Evolutionary conservation across 2,113 vertebrate species (phyloP).

Genomic region (Lagopus muta): DNA sequence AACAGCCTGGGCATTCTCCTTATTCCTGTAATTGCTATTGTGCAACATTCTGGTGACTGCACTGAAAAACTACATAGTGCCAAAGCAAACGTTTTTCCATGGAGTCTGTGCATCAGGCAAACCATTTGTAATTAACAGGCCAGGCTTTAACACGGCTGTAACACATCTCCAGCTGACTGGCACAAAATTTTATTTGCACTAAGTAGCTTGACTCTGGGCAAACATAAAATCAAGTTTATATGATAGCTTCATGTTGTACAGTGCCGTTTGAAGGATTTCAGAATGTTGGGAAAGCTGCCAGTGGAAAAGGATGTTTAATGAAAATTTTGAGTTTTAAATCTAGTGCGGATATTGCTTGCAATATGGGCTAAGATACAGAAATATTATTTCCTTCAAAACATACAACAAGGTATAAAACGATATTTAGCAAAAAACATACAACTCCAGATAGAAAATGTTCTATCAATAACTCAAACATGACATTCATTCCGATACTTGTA

Average conservation of each 20-base stretch:
- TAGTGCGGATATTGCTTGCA: not conserved
- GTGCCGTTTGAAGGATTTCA: not conserved
- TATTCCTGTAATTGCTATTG: conserved; percentile 33
- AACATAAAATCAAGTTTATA: conserved; percentile 26
- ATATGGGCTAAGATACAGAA: not conserved
- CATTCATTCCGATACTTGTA: not conserved
- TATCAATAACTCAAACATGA: not conserved
- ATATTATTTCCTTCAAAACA: not conserved
- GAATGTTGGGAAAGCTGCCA: not conserved
- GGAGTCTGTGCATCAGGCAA: not conserved
- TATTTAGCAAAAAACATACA: not conserved
- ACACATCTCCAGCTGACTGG: conserved; percentile 26
- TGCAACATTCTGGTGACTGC: conserved; percentile 12
- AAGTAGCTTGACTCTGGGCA: conserved; percentile 28
- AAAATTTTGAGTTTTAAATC: conserved; percentile 5
- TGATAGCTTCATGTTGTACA: not conserved
- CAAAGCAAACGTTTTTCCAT: not conserved
- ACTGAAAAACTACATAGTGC: not conserved
- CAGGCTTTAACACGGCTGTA: not conserved
- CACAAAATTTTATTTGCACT: conserved; percentile 60
- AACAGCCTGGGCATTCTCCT: conserved; percentile 13
- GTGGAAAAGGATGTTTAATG: not conserved
- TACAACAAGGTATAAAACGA: not conserved
- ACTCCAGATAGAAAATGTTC: not conserved
- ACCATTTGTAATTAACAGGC: conserved; percentile 33